Conservation (phyloP, 1,140 invertebrate genomes). For the Zelostemma sp. region DNA sequence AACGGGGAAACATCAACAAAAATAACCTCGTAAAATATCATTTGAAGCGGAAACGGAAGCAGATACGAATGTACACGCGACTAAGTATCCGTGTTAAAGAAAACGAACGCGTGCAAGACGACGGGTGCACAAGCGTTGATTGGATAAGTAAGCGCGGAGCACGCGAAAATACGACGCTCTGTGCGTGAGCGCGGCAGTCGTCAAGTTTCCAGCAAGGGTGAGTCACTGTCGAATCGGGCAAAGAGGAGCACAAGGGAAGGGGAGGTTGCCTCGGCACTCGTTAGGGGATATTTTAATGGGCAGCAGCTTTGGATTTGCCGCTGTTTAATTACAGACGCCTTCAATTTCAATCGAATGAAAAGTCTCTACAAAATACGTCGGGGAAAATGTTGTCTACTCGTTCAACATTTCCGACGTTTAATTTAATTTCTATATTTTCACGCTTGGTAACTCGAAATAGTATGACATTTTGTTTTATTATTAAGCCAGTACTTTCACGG, state of each 20-base stretch:
- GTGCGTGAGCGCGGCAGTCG: slow-evolving; percentile 40
- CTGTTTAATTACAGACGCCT: slow-evolving; percentile 53
- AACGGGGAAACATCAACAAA: too few species aligned
- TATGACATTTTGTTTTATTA: too few species aligned
- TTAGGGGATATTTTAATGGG: slow-evolving; percentile 59
- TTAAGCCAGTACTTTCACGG: too few species aligned
- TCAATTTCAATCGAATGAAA: slow-evolving; percentile 14
- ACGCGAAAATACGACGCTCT: not conserved
- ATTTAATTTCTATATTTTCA: too few species aligned
- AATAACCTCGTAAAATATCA: slow-evolving; percentile 2
- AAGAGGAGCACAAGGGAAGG: slow-evolving; percentile 11
- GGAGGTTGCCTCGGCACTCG: slow-evolving; percentile 46
- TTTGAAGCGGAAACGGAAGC: slow-evolving; percentile 1
- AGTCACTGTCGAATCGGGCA: slow-evolving; percentile 56
- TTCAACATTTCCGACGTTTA: too few species aligned
- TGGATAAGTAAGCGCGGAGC: not conserved
- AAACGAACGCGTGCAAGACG: slow-evolving; percentile 4
- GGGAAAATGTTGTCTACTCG: too few species aligned
- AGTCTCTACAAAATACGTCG: not conserved
- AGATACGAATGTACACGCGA: slow-evolving; percentile 3
- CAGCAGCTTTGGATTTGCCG: slow-evolving; percentile 54
- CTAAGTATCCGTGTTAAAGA: not conserved
- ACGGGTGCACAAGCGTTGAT: slow-evolving; percentile 1
- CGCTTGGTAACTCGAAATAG: too few species aligned
- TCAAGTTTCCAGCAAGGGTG: slow-evolving; percentile 34